Evolutionary conservation across 1,140 invertebrate species (phyloP).

Genomic region (Microvelia longipes): DNA sequence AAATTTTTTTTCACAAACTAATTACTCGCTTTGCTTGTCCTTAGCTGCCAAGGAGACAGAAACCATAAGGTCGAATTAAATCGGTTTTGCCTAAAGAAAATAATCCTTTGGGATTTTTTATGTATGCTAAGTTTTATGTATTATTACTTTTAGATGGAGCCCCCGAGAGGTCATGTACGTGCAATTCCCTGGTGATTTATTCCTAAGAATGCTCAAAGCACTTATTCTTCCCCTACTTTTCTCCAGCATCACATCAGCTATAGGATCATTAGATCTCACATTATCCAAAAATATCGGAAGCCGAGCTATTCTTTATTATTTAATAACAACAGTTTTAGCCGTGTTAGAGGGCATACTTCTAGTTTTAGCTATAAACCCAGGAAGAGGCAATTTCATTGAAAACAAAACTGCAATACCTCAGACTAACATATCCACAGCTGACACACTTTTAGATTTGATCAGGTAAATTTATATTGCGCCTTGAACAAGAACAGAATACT

Average conservation of each 20-base stretch:
- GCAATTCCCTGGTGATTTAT: slow-evolving; percentile 73
- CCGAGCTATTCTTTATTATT: slow-evolving; percentile 22
- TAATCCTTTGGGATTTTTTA: too few species aligned
- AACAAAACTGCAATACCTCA: not conserved
- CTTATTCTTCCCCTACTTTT: slow-evolving; percentile 78
- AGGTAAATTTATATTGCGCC: slow-evolving; percentile 20
- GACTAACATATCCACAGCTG: slow-evolving; percentile 47
- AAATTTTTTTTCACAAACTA: too few species aligned
- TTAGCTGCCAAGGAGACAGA: not conserved
- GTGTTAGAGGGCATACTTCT: slow-evolving; percentile 25
- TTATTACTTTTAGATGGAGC: slow-evolving; percentile 39
- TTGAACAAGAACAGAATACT: too few species aligned
- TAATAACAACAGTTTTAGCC: slow-evolving; percentile 21
- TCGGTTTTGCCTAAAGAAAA: too few species aligned
- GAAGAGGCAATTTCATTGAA: slow-evolving; percentile 19
- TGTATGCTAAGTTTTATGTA: not conserved
- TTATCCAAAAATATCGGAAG: slow-evolving; percentile 23
- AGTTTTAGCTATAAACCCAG: slow-evolving; percentile 21
- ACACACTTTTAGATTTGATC: slow-evolving; percentile 69
- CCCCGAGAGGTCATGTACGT: slow-evolving; percentile 71
- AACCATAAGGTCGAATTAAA: too few species aligned
- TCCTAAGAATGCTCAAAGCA: slow-evolving; percentile 79
- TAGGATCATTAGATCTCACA: slow-evolving; percentile 42
- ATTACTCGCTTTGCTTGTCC: not conserved
- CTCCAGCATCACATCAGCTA: slow-evolving; percentile 71